Evolutionary conservation across 2,797 vertebrate species (phyloP), one percentile per base, ranked within the genome.

Genomic region (Enteromius mattozi): DNA sequence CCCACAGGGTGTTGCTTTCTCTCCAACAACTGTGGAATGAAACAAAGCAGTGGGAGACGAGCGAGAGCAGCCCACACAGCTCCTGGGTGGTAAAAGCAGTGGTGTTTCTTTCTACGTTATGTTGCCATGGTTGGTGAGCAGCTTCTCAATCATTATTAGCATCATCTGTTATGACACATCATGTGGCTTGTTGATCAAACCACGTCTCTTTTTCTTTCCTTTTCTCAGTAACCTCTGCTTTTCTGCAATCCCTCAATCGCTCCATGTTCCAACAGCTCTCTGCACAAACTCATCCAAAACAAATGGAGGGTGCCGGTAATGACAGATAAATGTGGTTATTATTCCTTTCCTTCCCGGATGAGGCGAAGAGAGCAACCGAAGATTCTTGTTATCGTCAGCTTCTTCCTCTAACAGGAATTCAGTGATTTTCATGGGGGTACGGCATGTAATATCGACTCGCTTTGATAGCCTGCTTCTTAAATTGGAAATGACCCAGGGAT

Each of bases 321-420:
- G 78, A 85, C 85, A 82, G 86, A 89, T 86, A 68, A 68, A 83
- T 83, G 84, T 51, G 61, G 24, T 81, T 88, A 84, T 86, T 81
- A 86, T 88, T 89, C 80, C 85, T 85, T 37, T 87, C 51, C 80
- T 65, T 80, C 66, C 42, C 30, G 78, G 78, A 84, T 70, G 42
- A 51, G 68, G 45, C 19, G 42, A 68, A 65, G 68, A 40, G 77
- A 86, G 21, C 13, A 37, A 56, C 21, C 21, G 17, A 78, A 72
- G 35, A 40, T 82, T 78, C 66, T 76, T 66, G 42, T 80, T 75
- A 78, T 51, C 54, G 40, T 68, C 16, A 45, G 80, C 80, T 82
- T 80, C 81, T 85, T 82, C 70, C 84, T 83, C 75, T 83, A 63
- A 83, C 80, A 82, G 59, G 68, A 87, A 87, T 81, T 76, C 81